Evolutionary conservation across 1,140 invertebrate species (phyloP).

Genomic region (Drosophila mojavensis): DNA sequence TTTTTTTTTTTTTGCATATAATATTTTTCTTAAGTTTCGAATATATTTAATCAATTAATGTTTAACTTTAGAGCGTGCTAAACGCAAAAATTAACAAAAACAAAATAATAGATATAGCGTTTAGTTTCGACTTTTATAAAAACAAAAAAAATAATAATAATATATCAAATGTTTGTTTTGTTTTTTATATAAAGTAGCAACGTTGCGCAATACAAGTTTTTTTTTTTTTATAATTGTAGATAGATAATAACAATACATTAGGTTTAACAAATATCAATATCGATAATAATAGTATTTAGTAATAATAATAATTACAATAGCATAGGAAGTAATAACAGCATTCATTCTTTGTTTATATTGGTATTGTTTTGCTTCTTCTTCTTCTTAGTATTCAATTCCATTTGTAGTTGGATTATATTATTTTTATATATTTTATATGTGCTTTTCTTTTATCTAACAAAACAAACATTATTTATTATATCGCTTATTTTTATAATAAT

Average conservation of each 20-base stretch:
- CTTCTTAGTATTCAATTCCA: conserved; percentile 39
- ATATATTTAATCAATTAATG: conserved; percentile 38
- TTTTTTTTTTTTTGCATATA: conserved; percentile 24
- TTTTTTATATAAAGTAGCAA: conserved; percentile 25
- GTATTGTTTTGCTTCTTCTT: conserved; percentile 17
- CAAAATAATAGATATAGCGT: conserved; percentile 6
- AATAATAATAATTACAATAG: conserved; percentile 49
- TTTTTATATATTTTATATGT: conserved; percentile 15
- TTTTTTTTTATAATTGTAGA: conserved; percentile 45
- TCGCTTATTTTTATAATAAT: conserved; percentile 32
- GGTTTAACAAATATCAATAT: conserved; percentile 82
- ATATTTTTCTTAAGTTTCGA: conserved; percentile 29
- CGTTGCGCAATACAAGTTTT: conserved; percentile 48
- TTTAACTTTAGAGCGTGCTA: conserved; percentile 34
- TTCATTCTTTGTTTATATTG: conserved; percentile 36
- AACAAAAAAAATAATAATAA: conserved; percentile 9
- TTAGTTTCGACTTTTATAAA: too few species aligned
- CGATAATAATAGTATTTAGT: conserved; percentile 48
- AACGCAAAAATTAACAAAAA: conserved; percentile 28
- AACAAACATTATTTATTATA: conserved; percentile 29
- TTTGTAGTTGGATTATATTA: conserved; percentile 25
- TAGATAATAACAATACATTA: conserved; percentile 81
- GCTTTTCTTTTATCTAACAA: conserved; percentile 19
- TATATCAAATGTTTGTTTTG: conserved; percentile 12
- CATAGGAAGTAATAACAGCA: conserved; percentile 72